A percentile compares a stretch with the other conserved stretches of the same genome.
Conservation (phyloP, 2,888 invertebrate species). For the Ischnura elegans region DNA sequence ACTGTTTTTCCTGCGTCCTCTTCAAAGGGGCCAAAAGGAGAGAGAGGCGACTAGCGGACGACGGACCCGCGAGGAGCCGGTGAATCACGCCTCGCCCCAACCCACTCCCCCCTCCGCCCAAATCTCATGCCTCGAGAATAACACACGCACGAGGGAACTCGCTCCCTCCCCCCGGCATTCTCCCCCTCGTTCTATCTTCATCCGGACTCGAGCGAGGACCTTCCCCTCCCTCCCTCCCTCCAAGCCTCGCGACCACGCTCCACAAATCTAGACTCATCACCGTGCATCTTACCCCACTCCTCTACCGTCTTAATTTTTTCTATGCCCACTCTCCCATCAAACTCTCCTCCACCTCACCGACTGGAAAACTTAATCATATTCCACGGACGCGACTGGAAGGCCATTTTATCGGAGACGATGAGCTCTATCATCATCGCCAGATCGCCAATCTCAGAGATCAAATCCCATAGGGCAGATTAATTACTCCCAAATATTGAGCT, state of each 20-base stretch:
- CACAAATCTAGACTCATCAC: not conserved
- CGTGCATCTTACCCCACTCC: not conserved
- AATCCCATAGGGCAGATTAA: too few species aligned
- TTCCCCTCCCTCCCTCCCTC: not conserved
- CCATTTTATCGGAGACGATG: too few species aligned
- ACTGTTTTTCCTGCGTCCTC: too few species aligned
- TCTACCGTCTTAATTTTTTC: not conserved
- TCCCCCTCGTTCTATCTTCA: conserved; percentile 27
- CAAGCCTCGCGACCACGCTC: not conserved
- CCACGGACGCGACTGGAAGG: too few species aligned
- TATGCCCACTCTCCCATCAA: not conserved
- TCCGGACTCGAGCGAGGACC: not conserved
- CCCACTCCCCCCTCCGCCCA: conserved; percentile 13
- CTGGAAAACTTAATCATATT: not conserved
- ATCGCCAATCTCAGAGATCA: too few species aligned
- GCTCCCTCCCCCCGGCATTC: not conserved
- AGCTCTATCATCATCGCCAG: too few species aligned
- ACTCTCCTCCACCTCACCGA: not conserved
- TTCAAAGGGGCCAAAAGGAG: conserved; percentile 35
- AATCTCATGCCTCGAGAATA: conserved; percentile 62
- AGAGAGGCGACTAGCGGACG: conserved; percentile 12
- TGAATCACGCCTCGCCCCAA: conserved; percentile 25
- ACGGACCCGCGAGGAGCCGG: conserved; percentile 19
- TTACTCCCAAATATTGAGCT: too few species aligned
- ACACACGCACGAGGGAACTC: conserved; percentile 30